These are phyloP conservation scores for Nasonia giraulti DNA, from an alignment of 1,140 invertebrate genomes.

Conservation along the genomic window DNA sequence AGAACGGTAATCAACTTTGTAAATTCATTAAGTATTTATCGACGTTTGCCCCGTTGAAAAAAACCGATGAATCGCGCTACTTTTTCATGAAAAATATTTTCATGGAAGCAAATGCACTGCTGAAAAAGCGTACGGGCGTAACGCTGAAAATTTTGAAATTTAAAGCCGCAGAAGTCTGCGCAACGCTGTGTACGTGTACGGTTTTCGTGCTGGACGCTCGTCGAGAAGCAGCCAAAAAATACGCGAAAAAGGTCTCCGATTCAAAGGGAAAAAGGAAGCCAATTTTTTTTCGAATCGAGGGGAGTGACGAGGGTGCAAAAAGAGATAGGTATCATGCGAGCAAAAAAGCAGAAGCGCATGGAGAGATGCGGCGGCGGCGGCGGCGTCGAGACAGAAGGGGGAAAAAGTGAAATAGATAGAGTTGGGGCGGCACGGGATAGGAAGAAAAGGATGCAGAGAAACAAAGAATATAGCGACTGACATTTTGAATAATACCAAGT, in stretches of 20 bases:
- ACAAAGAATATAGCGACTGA: conserved; percentile 49
- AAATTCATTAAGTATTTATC: too few species aligned
- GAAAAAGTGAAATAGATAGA: conserved; percentile 46
- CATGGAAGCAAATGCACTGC: neutral
- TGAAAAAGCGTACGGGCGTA: neutral
- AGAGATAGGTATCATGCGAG: conserved; percentile 39
- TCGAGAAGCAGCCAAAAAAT: conserved; percentile 17
- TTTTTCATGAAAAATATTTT: neutral
- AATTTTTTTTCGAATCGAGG: conserved; percentile 36
- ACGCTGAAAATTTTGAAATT: conserved; percentile 61
- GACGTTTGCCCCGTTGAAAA: too few species aligned
- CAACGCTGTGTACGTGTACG: neutral
- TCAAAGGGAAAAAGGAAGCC: conserved; percentile 51
- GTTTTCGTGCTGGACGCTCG: neutral
- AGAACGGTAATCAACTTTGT: too few species aligned
- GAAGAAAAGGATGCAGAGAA: conserved; percentile 39
- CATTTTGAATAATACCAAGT: conserved; percentile 41
- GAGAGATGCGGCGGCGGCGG: neutral
- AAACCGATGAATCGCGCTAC: too few species aligned
- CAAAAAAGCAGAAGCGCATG: neutral
- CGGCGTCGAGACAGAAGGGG: neutral
- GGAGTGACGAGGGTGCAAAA: conserved; percentile 50
- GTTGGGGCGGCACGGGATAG: conserved; percentile 13
- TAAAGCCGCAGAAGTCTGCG: conserved; percentile 54
- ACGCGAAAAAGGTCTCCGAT: conserved; percentile 26